These are phyloP conservation scores for Dryococelus australis DNA, from an alignment of 2,888 invertebrate species.

Conservation along the genomic window DNA sequence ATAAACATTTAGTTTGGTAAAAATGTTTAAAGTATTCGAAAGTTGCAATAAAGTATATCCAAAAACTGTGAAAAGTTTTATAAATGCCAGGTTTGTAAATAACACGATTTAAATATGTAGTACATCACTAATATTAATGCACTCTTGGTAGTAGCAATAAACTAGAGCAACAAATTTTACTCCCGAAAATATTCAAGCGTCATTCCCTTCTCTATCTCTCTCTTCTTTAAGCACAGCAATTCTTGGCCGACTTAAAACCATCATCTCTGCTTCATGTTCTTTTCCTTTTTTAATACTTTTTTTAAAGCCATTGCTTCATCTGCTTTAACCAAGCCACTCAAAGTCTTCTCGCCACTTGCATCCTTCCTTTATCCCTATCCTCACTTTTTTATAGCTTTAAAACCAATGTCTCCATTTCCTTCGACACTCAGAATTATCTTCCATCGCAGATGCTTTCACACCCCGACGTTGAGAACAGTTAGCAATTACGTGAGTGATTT, in stretches of 20 bases:
- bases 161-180: neutral
- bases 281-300: neutral
- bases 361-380: no score
- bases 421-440: slow-evolving; percentile 10
- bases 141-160: no score
- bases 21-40: no score
- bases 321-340: neutral
- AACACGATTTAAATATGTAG: no score
- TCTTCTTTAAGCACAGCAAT: neutral
- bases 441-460: slow-evolving; percentile 16
- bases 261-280: neutral
- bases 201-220: neutral
- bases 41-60: no score
- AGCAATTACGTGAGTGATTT: neutral
- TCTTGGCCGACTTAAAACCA: neutral
- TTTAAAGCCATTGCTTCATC: neutral
- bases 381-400: neutral
- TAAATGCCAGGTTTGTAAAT: no score
- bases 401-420: neutral
- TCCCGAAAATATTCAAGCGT: neutral
- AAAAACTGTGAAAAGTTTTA: no score
- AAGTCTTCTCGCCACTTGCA: no score
- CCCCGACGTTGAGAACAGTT: neutral
- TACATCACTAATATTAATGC: no score
- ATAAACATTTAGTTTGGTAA: no score